Base-by-base conservation (phyloP, 2,888 invertebrate genomes). In the Ashinkailepas kermadecensis region DNA sequence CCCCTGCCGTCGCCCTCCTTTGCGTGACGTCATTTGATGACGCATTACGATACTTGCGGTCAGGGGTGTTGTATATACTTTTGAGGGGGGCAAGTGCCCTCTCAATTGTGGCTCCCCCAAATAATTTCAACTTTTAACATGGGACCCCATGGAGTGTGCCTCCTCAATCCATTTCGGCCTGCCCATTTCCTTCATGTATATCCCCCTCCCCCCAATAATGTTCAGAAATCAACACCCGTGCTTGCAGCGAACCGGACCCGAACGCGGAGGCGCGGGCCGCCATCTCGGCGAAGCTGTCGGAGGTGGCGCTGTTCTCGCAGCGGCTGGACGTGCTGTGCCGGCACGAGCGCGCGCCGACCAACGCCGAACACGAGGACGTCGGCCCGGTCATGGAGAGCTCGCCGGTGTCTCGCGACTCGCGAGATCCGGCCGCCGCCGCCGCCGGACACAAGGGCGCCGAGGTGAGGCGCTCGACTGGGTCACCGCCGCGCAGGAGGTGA, bases 351-450 rank as follows among this genome's bases (percentile, higher is more conserved):
- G 74, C 7, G 10, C 4, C 74, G 56, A 54, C 74, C 56, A 39
- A 15, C 39, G 23, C 11, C 25, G 25, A 25, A 39, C 70, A 12
- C 39, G 70, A 39, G 39, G 2, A 39, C 74, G 9, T 7, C 39
- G 54, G 56, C 1, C 74, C 74, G 21, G 56, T 74, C 56, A 74
- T 56, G 54, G 74, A 74, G 74, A 74, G 74, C 74, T 74, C 74
- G 10, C 70, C 70, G 15, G 70, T 70, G 15, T 70, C 70, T 13
- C 21, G 74, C 2, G 23, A 18, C n/a, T 39, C 54, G 54, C 54
- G 39, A 7, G 70, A 12, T 1, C 15, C 70, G 70, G 7, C 39
- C 4, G 39, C 15, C 70, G 18, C 39, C 11, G 74, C 21, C 54
- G 59, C 59, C 21, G 56, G 56, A 1, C 74, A 12, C 39, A 39